A percentile compares a stretch with the other conserved stretches of the same genome.
Conservation (phyloP, 92 coral and sea anemone genomes). For the Palythoa caribaeorum region DNA sequence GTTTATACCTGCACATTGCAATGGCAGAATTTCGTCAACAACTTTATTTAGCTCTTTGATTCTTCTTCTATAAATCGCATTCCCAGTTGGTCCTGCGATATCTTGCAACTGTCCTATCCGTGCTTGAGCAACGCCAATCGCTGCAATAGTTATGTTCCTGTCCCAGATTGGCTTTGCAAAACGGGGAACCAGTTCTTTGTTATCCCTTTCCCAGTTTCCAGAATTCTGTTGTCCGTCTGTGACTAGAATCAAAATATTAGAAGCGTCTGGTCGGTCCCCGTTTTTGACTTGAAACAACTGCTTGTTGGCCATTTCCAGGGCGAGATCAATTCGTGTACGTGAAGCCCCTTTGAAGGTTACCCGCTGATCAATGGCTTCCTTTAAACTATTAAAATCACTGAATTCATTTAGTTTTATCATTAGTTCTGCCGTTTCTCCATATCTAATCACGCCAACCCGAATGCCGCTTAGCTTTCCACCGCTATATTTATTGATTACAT, state of each 20-base stretch:
- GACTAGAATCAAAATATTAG: background rate
- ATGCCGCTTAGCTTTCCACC: background rate
- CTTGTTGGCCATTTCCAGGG: background rate
- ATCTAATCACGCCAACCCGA: conserved; percentile 10
- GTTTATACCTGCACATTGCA: conserved; percentile 3
- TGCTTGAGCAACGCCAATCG: background rate
- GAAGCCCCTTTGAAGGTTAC: background rate
- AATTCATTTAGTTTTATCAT: conserved; percentile 14
- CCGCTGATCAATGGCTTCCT: background rate
- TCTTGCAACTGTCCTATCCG: background rate
- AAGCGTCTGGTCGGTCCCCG: conserved; percentile 6
- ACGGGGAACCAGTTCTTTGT: background rate
- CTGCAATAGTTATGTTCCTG: conserved; percentile 4
- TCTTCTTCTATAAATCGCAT: background rate
- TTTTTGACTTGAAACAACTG: background rate
- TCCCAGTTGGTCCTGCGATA: background rate
- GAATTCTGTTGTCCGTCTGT: conserved; percentile 36
- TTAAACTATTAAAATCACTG: background rate
- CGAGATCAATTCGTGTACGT: conserved; percentile 15
- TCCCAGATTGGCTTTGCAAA: conserved; percentile 26
- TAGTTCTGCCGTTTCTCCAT: background rate
- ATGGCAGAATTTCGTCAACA: background rate
- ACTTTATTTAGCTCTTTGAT: background rate
- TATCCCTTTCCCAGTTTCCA: background rate
- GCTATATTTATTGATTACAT: conserved; percentile 6